Conservation (phyloP, 2,113 vertebrate genomes). For the Callopanchax toddi region DNA sequence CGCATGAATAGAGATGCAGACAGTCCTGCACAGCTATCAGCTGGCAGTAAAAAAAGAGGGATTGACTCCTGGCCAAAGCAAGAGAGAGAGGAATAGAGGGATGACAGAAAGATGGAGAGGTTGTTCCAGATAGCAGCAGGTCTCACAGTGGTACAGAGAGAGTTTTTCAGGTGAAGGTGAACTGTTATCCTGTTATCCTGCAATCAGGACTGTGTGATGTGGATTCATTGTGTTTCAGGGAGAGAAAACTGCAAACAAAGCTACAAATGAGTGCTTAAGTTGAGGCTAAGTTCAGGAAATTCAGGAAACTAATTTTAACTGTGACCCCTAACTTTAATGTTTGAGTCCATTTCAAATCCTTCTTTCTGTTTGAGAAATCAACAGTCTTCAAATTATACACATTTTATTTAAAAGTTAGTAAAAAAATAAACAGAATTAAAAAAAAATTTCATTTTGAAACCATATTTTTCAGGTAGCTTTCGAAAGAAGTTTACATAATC, state of each 20-base stretch:
- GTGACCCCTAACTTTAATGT: background rate
- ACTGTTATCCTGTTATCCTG: slow-evolving; percentile 43
- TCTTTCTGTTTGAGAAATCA: slow-evolving; percentile 1
- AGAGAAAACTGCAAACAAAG: background rate
- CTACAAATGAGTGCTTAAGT: background rate
- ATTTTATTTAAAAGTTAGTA: background rate
- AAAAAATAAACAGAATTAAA: no score
- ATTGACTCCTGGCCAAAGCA: slow-evolving; percentile 62
- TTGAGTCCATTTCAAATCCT: background rate
- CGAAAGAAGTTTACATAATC: no score
- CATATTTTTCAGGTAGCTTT: no score
- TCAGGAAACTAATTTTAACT: no score
- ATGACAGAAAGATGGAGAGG: slow-evolving; percentile 69
- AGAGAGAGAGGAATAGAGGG: slow-evolving; percentile 40
- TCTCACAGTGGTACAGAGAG: slow-evolving; percentile 57
- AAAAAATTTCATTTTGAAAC: no score
- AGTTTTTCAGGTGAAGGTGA: slow-evolving; percentile 72
- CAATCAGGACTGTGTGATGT: slow-evolving; percentile 31
- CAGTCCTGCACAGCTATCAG: slow-evolving; percentile 71
- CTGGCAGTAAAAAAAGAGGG: slow-evolving; percentile 69
- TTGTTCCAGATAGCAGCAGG: slow-evolving; percentile 74
- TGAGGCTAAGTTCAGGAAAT: background rate
- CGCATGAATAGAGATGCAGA: slow-evolving; percentile 71
- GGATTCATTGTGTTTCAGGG: slow-evolving; percentile 10
- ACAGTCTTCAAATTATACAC: background rate